Base-by-base conservation (phyloP, 30 jellyfish, hydroid and myxozoan genomes). In the Aurelia coerulea region DNA sequence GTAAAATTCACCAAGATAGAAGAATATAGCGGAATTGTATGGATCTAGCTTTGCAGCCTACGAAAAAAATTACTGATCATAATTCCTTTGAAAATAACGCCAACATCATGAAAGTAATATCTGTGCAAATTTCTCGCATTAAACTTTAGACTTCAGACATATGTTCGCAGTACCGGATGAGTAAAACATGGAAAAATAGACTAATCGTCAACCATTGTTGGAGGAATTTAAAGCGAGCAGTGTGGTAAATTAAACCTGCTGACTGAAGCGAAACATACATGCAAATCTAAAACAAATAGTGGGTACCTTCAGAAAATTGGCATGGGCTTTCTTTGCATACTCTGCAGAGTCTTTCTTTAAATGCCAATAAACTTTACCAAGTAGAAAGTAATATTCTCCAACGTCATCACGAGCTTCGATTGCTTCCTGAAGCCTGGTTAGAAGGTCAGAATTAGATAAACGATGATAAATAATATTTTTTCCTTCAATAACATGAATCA, bases 41-140 rank as follows among this genome's bases (percentile, higher is more conserved):
- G 93, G 93, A 74, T 94, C 99, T 16, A 88, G 80, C 64, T 84
- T 82, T 11, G 97, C 97, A 74, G 97, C 96, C 99, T 94, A 39
- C 33, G 53, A 29, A n/a, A 18, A 69, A 58, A 42, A 32, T 39
- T 15, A 33, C 5, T 7, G 32, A 80, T 59, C 23, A 18, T 33
- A 77, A 17, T 77, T 33, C 42, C 14, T 1, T 11, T 1, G 31
- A 31, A 1, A 58, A 29, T 9, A 17, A 17, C 65, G 42, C 65
- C 35, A 46, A 46, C 14, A 46, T 46, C 7, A 46, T 39, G 50
- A 39, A 39, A 39, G 50, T 0, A 39, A 39, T 39, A 39, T 39
- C 5, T 39, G 50, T 2, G 50, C 5, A 39, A 8, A 39, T 6
- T 39, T 8, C 50, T n/a, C n/a, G n/a, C n/a, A n/a, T n/a, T n/a